Conservation (phyloP, 2,888 invertebrate species). For the Leucophenga montana region DNA sequence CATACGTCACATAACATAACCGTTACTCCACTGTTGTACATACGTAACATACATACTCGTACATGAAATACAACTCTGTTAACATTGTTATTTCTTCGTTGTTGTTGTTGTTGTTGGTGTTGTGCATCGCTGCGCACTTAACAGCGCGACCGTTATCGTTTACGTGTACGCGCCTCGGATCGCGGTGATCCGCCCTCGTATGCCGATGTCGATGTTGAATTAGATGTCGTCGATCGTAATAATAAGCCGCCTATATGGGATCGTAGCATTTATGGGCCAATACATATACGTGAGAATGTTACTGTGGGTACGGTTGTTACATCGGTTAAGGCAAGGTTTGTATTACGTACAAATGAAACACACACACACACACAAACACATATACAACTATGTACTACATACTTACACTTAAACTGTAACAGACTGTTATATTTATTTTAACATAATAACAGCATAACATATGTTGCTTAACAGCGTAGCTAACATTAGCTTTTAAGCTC, state of each 20-base stretch:
- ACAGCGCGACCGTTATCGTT: conserved; percentile 95
- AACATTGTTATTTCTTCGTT: neutral
- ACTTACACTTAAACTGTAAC: conserved; percentile 31
- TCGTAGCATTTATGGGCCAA: conserved; percentile 95
- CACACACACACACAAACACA: conserved; percentile 44
- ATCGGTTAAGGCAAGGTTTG: conserved; percentile 98
- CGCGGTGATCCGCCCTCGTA: conserved; percentile 92
- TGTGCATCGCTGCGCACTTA: no score
- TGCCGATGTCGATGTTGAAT: conserved; percentile 97
- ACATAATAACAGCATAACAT: conserved; percentile 19
- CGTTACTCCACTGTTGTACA: no score
- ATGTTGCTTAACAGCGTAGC: conserved; percentile 26
- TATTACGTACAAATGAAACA: conserved; percentile 74
- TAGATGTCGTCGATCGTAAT: conserved; percentile 98
- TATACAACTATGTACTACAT: no score
- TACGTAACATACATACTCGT: neutral
- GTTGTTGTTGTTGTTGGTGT: no score
- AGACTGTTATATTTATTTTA: conserved; percentile 24
- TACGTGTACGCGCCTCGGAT: conserved; percentile 97
- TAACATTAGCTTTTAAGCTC: conserved; percentile 14
- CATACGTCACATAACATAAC: conserved; percentile 20
- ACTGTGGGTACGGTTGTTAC: conserved; percentile 99
- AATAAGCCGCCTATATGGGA: conserved; percentile 99
- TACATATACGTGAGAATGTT: conserved; percentile 98
- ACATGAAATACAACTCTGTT: neutral